Base-by-base conservation (phyloP, 92 coral and sea anemone species). In the Parazoanthus swiftii region DNA sequence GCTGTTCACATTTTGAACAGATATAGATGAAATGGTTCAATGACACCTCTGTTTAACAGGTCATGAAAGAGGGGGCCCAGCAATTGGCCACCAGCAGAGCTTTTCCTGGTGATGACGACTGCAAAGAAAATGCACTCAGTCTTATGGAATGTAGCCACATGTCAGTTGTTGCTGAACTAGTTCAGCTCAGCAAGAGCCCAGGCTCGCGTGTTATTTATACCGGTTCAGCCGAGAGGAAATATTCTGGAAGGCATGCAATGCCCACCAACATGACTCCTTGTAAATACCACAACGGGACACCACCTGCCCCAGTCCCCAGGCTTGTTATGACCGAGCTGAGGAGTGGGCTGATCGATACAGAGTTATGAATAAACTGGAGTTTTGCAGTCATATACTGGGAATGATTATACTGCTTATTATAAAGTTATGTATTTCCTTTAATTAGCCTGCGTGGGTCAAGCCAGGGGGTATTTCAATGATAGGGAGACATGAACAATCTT, bases 221-320 rank as follows among this genome's bases (percentile, higher is more conserved):
- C 16, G 94, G 94, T 51, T 33, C 94, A 58, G 83, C 89, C n/a
- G 79, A 85, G 90, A 77, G 65, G 13, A 90, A 88, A 76, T 78
- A 68, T 37, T 20, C 76, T 14, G 67, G 78, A 44, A 84, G 42
- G 56, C 50, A 48, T 8, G 77, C 13, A 26, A 46, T 46, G 36
- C 82, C 33, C 26, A 18, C 90, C 58, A 42, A 74, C 38, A 86
- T 94, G 89, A 94, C 98, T 20, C 98, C 98, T 7, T 95, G 98
- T 81, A 95, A 95, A 86, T 88, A 83, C 67, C 98, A 93, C 85
- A 89, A 86, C 5, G 94, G 83, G 0, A 95, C 98, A 8, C 98
- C 98, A 21, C 98, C 98, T 29, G 90, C 87, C 85, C 92, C 95
- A 74, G 74, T 77, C 11, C 43, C 91, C 4, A 84, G 74, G 43